These are phyloP conservation scores for Apantesis nais DNA, from an alignment of 2,888 invertebrate genomes.

Conservation along the genomic window DNA sequence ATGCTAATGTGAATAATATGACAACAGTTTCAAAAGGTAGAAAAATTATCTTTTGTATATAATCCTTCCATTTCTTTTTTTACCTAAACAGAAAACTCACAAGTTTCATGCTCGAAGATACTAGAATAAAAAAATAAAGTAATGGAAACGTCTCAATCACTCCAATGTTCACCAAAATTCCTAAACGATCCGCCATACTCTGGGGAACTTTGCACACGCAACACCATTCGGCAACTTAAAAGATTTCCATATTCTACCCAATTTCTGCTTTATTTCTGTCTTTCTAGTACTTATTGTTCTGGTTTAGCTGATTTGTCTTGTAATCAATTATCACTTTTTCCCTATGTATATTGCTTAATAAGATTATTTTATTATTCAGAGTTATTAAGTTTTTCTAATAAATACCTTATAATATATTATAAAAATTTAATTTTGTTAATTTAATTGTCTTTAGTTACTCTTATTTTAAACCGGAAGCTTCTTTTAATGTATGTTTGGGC, in stretches of 20 bases:
- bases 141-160: conserved; percentile 52
- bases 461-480: too few relatives aligned
- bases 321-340: neutral
- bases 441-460: too few relatives aligned
- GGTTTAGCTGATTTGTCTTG: neutral
- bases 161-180: conserved; percentile 45
- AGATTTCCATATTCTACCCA: conserved; percentile 22
- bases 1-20: too few relatives aligned
- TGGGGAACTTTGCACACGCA: conserved; percentile 51
- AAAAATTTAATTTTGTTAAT: too few relatives aligned
- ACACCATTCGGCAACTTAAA: conserved; percentile 45
- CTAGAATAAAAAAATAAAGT: conserved; percentile 37
- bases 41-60: neutral
- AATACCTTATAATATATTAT: too few relatives aligned
- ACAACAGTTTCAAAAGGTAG: neutral
- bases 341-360: neutral
- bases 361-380: neutral
- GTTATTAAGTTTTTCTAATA: too few relatives aligned
- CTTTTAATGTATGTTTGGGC: too few relatives aligned
- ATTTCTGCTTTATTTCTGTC: conserved; percentile 1
- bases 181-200: conserved; percentile 52
- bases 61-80: too few relatives aligned
- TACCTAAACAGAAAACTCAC: neutral
- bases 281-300: neutral
- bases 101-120: conserved; percentile 8